phyloP scores from a whole-genome alignment of 2,888 invertebrate genomes.

The Apoda limacodes region DNA sequence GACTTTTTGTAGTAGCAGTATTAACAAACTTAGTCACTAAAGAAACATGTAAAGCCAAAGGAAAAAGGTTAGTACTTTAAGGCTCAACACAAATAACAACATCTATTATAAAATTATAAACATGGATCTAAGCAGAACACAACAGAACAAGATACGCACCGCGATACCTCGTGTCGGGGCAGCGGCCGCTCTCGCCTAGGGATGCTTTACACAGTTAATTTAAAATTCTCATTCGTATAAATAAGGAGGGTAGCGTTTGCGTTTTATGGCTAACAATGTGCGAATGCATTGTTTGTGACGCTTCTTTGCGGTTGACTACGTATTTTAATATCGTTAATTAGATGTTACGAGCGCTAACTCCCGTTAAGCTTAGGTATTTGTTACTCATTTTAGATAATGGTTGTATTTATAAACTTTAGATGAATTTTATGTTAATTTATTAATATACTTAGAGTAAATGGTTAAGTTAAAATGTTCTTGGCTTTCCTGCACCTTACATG shows the following conservation, averaged over 20 bases:
- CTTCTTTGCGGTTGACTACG: conserved; percentile 55
- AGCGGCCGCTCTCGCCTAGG: conserved; percentile 38
- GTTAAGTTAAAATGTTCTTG: too few species aligned
- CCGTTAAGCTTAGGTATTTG: conserved; percentile 20
- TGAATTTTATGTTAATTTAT: too few species aligned
- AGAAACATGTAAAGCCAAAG: too few species aligned
- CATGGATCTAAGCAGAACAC: too few species aligned
- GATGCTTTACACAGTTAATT: conserved; percentile 66
- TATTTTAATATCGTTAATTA: conserved; percentile 70
- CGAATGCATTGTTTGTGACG: conserved; percentile 59
- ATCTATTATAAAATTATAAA: too few species aligned
- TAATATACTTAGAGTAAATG: too few species aligned
- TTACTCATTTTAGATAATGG: conserved; percentile 31
- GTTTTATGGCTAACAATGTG: conserved; percentile 66
- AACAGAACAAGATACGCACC: conserved; percentile 29
- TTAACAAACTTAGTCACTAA: too few species aligned
- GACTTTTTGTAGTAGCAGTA: too few species aligned
- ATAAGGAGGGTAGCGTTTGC: conserved; percentile 67
- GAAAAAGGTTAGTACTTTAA: too few species aligned
- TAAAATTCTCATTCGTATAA: conserved; percentile 69
- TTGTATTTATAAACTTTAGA: too few species aligned
- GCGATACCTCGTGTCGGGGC: conserved; percentile 31
- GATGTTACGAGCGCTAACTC: conserved; percentile 53
- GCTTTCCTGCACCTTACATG: too few species aligned
- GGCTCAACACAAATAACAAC: too few species aligned